These are phyloP conservation scores for Volucella inflata DNA, from an alignment of 2,888 invertebrate genomes.

Conservation along the genomic window DNA sequence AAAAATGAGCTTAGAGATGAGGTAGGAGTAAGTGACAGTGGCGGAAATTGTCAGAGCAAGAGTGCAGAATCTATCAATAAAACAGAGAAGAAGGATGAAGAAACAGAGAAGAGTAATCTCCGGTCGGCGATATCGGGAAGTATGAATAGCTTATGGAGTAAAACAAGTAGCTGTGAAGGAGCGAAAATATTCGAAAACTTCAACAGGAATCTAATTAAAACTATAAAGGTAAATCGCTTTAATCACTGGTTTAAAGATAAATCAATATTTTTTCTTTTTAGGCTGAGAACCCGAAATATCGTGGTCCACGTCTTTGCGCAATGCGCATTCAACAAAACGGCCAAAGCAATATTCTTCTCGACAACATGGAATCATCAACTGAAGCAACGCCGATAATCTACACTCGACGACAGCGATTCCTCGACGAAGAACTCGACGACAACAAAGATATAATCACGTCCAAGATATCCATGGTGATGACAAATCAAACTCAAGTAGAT, in stretches of 20 bases:
- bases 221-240: constrained; percentile 81
- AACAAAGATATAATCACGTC: constrained; percentile 83
- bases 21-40: constrained; percentile 54
- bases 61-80: constrained; percentile 71
- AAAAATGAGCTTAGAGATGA: constrained; percentile 54
- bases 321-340: constrained; percentile 91
- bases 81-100: constrained; percentile 76
- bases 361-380: constrained; percentile 88
- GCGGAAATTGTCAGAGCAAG: constrained; percentile 58
- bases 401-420: constrained; percentile 85
- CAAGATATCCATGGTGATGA: constrained; percentile 77
- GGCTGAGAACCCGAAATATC: constrained; percentile 84
- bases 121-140: constrained; percentile 81
- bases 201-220: constrained; percentile 83
- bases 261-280: constrained; percentile 64
- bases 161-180: constrained; percentile 83
- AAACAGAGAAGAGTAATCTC: constrained; percentile 75
- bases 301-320: constrained; percentile 90
- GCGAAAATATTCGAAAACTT: constrained; percentile 84
- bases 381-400: constrained; percentile 89
- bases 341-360: constrained; percentile 91
- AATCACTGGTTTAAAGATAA: not conserved
- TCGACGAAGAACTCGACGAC: constrained; percentile 83
- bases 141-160: constrained; percentile 83
- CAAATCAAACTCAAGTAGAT: constrained; percentile 63